Evolutionary conservation across 2,113 vertebrate species (phyloP).

Genomic region (Pampusana beccarii): DNA sequence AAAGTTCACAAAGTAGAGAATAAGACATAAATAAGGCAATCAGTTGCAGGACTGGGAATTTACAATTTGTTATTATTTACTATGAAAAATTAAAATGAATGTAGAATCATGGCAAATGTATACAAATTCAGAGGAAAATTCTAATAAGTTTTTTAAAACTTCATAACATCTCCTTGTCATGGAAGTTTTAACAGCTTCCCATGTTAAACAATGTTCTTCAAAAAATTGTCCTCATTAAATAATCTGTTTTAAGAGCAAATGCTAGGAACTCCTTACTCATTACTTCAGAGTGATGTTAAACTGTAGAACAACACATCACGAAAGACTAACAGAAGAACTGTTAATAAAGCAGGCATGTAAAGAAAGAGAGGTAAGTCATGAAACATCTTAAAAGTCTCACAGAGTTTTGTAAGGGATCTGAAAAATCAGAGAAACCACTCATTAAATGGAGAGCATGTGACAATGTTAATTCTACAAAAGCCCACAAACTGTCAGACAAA

Average conservation of each 20-base stretch:
- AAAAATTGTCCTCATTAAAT: neutral
- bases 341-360: neutral
- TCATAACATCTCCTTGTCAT: neutral
- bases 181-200: neutral
- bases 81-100: neutral
- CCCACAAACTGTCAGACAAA: neutral
- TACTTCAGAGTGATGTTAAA: neutral
- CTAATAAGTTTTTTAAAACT: neutral
- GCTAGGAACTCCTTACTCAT: neutral
- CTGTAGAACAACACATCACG: neutral
- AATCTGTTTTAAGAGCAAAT: neutral
- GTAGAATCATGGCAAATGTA: neutral
- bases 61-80: neutral
- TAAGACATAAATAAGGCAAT: neutral
- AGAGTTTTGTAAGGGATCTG: neutral
- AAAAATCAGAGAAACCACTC: neutral
- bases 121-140: neutral
- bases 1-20: neutral
- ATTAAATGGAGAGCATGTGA: neutral
- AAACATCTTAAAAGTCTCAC: neutral
- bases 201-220: neutral
- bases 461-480: neutral
- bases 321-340: neutral
- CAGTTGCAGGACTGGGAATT: neutral
- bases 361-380: neutral